Evolutionary conservation across 2,113 vertebrate genomes (phyloP), one percentile per base, ranked within the genome.

Genomic region (Columbina picui): DNA sequence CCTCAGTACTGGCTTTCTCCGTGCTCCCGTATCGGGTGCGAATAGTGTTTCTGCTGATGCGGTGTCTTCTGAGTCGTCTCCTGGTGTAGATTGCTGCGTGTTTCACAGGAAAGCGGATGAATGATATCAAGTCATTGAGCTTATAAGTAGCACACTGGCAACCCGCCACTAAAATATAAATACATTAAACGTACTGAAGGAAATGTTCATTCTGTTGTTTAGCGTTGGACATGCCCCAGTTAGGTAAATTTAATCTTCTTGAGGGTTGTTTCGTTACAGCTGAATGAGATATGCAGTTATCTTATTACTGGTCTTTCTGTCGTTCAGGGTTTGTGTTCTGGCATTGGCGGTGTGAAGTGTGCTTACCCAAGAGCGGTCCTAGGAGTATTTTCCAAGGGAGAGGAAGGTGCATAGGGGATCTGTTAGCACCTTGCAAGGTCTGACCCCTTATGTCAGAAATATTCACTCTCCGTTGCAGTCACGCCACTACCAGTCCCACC

Each of bases 201-300:
- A 97, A 98, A 96, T 93, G 96, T 98, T 98, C 97, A 82, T 96
- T 98, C 95, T 97, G 91, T 97, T 98, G 97, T 98, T 97, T 97
- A 95, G 96, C 93, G 22, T 96, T 96, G 97, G 97, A 98, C 94
- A 82, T 96, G 88, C 93, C 96, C 97, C 97, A 97, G 95, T 96
- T 95, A 97, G 97, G 96, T 97, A 95, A 97, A 98, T 97, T 96
- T 93, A 96, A 97, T 98, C 97, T 98, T 97, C 94, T 82, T 76
- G 94, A 93, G 96, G 92, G 96, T 94, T 95, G 97, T 95, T 95
- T 67, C 11, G 4, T 92, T 85, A 94, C 91, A 86, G 78, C 93
- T 95, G 96, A 96, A 95, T 86, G 97, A 97, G 97, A 93, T 95
- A 97, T 77, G 26, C 61, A 30, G 63, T 96, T 98, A 97, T 97